phyloP scores from a whole-genome alignment of 1,140 invertebrate genomes.

The Polypedilum vanderplanki region DNA sequence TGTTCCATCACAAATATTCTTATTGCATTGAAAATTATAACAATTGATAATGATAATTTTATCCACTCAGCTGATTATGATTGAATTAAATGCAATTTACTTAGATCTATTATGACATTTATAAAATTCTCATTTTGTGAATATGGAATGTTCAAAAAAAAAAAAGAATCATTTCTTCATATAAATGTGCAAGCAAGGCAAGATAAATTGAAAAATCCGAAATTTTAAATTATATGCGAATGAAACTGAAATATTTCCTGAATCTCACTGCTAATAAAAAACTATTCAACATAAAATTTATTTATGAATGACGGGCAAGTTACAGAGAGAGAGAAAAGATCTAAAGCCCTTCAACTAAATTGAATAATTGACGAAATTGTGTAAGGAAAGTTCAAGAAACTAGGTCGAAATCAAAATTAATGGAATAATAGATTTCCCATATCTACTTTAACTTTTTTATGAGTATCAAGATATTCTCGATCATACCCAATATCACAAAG shows the following conservation, averaged over 20 bases:
- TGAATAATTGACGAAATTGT: conserved; percentile 5
- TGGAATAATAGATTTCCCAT: neutral
- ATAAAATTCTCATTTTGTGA: too few relatives aligned
- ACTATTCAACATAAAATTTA: neutral
- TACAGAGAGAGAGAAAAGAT: too few relatives aligned
- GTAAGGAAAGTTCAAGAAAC: conserved; percentile 11
- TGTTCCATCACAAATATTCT: too few relatives aligned
- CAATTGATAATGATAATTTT: neutral
- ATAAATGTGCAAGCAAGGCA: neutral
- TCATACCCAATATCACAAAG: neutral
- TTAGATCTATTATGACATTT: too few relatives aligned
- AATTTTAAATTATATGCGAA: neutral
- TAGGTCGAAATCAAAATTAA: neutral
- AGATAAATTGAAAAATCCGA: neutral
- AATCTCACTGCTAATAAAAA: neutral
- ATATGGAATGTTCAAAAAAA: neutral
- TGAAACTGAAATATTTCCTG: neutral
- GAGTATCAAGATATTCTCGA: neutral
- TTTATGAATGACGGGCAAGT: neutral
- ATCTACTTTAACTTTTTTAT: neutral
- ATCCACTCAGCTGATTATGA: neutral
- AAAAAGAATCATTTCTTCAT: too few relatives aligned
- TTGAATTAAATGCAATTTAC: neutral
- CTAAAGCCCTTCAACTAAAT: neutral
- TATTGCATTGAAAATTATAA: too few relatives aligned